phyloP scores from a whole-genome alignment of 2,888 invertebrate species.

The Silvanus unidentatus region DNA sequence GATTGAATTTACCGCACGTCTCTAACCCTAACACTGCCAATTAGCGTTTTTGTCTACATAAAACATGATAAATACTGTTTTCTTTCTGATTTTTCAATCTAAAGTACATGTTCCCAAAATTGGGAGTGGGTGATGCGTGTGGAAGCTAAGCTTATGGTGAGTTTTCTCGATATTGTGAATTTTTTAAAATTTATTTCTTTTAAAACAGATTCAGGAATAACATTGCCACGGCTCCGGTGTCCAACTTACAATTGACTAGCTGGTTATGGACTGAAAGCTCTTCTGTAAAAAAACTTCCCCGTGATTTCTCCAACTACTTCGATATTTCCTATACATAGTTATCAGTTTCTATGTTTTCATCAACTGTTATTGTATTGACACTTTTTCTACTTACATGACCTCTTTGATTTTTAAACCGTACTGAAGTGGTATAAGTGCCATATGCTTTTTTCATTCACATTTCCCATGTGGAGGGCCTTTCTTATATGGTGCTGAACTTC shows the following conservation, averaged over 20 bases:
- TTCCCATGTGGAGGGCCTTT: conserved; percentile 11
- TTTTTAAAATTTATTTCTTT: conserved; percentile 3
- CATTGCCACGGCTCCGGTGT: conserved; percentile 9
- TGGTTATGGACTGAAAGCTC: conserved; percentile 3
- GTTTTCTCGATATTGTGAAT: too few species aligned
- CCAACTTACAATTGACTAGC: conserved; percentile 1
- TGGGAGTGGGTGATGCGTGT: not conserved
- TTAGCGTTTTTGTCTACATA: too few species aligned
- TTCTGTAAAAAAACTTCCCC: too few species aligned
- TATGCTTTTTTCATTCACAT: conserved; percentile 9
- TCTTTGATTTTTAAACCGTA: not conserved
- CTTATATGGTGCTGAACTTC: too few species aligned
- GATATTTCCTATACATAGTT: conserved; percentile 1
- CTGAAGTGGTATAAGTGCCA: conserved; percentile 13
- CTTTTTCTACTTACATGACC: conserved; percentile 1
- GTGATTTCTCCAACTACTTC: conserved; percentile 4
- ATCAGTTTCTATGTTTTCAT: conserved; percentile 6
- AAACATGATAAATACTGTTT: too few species aligned
- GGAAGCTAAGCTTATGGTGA: not conserved
- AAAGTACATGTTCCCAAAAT: not conserved
- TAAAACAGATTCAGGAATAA: conserved; percentile 7
- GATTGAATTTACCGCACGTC: too few species aligned
- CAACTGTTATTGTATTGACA: not conserved
- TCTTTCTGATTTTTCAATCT: too few species aligned
- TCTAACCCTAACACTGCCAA: too few species aligned